Conservation (phyloP, 1,140 invertebrate genomes). For the Tetragonula clypearis region DNA sequence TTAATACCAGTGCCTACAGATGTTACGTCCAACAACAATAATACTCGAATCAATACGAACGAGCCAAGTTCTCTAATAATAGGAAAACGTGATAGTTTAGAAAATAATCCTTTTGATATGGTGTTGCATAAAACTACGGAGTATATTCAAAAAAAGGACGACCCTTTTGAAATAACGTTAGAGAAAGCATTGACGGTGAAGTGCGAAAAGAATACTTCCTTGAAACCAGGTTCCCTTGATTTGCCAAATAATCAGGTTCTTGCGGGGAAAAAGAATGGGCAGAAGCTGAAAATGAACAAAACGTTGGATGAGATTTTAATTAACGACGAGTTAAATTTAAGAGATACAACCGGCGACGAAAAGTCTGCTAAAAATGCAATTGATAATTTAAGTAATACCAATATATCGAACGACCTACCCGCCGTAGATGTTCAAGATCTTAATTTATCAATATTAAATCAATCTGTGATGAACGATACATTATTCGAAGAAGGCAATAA, state of each 20-base stretch:
- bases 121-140: conserved; percentile 69
- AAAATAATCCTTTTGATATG: conserved; percentile 76
- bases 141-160: conserved; percentile 70
- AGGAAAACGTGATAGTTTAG: conserved; percentile 61
- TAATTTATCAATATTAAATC: conserved; percentile 70
- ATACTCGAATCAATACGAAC: neutral
- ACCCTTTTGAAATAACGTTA: conserved; percentile 75
- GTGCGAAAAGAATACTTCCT: neutral
- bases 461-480: conserved; percentile 73
- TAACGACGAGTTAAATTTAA: conserved; percentile 6
- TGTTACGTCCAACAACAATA: conserved; percentile 8
- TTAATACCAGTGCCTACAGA: conserved; percentile 68
- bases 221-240: conserved; percentile 8
- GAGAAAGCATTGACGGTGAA: conserved; percentile 64
- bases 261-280: conserved; percentile 39
- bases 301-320: conserved; percentile 61
- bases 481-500: conserved; percentile 59
- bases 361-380: conserved; percentile 32
- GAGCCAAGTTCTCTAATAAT: neutral
- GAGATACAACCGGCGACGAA: neutral
- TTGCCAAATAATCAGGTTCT: conserved; percentile 54
- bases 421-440: conserved; percentile 16
- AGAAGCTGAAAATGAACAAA: conserved; percentile 68
- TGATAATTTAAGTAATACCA: conserved; percentile 32
- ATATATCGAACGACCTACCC: conserved; percentile 36